Conservation (phyloP, 2,797 vertebrate species). For the Fundulus diaphanus region DNA sequence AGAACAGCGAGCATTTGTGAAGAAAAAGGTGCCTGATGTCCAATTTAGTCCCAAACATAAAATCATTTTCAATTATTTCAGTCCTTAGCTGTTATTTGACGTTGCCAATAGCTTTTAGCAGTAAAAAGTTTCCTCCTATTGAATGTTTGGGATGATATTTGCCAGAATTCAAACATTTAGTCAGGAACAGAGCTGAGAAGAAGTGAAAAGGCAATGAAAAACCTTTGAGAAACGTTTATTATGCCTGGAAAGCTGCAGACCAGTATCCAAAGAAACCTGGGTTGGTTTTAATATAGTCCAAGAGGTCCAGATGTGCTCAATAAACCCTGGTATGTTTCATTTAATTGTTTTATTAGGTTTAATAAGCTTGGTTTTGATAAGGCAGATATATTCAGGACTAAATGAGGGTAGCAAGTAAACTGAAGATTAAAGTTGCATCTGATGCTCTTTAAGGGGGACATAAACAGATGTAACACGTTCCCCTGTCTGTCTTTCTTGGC, state of each 20-base stretch:
- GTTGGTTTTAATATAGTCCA: neutral
- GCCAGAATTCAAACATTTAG: neutral
- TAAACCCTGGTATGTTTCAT: neutral
- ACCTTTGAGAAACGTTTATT: neutral
- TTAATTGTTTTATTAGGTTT: neutral
- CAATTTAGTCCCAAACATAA: no score
- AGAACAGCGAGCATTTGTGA: no score
- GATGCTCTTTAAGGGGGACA: neutral
- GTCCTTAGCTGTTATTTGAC: neutral
- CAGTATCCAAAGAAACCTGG: neutral
- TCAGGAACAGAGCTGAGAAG: neutral
- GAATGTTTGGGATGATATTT: neutral
- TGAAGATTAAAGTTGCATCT: neutral
- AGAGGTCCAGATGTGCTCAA: neutral
- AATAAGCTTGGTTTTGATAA: neutral
- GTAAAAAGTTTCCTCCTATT: neutral
- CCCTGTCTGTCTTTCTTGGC: slow-evolving; percentile 36
- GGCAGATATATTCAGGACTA: neutral
- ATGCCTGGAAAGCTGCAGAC: neutral
- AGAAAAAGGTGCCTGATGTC: no score
- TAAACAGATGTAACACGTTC: slow-evolving; percentile 6
- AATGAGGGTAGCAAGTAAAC: neutral
- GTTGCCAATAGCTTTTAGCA: neutral
- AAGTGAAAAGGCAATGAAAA: neutral
- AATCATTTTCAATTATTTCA: no score